Base-by-base conservation (phyloP, 2,113 vertebrate species). In the Patagioenas fasciata region DNA sequence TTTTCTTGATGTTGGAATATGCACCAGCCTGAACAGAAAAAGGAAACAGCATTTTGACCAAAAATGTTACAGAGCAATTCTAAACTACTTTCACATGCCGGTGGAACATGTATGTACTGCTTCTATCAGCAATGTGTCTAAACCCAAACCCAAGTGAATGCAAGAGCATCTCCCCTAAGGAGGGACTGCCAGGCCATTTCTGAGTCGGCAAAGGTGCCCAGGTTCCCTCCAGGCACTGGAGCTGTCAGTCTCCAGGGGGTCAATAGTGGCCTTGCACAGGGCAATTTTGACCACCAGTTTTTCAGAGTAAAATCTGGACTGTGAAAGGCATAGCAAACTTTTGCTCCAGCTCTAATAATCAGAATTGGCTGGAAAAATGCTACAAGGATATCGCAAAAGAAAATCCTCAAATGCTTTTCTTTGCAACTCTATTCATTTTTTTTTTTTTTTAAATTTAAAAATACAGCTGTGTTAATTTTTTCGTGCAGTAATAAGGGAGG, bases 111-210 rank as follows among this genome's bases (percentile, higher is more conserved):
- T n/a, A 66, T 12, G 58, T 36, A 38, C 17, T 51, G 40, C 38
- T 85, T 38, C 74, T 67, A 62, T 23, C 1, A 2, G 21, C 0
- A 1, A 23, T 2, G 1, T 28, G 12, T 58, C 71, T 66, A 75
- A 65, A 47, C 26, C 29, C 36, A 80, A 14, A 54, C 10, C 16
- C 19, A 32, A 54, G 14, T 61, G 34, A 51, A 8, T 11, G 15
- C 23, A 61, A 50, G 21, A 73, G 18, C 53, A 40, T 19, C 12
- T 80, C 42, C 90, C 24, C 11, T 60, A 60, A 83, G 48, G 26
- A 83, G 23, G 50, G 73, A 16, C 13, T 70, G 40, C 17, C 42
- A 56, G 72, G 29, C 34, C 8, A 5, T 53, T 71, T 80, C 60
- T 67, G 75, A 42, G 60, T 51, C 2, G 1, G 34, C 42, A 69